Evolutionary conservation across 2,888 invertebrate species (phyloP).

Genomic region (Homarus gammarus): DNA sequence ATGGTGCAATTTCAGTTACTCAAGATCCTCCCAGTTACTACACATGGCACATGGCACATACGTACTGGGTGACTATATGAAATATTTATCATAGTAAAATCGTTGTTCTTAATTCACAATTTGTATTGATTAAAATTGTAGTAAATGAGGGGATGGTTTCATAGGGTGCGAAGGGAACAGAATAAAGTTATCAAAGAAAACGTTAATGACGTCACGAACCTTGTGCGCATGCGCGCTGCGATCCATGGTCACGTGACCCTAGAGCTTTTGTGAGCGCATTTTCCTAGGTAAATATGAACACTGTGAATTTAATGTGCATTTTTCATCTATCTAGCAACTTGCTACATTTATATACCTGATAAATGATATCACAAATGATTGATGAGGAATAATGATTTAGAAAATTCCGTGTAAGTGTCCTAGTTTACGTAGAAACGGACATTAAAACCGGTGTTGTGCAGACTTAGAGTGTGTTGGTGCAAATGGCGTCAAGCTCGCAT

Average conservation of each 20-base stretch:
- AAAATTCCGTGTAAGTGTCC: background rate
- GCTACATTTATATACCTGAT: background rate
- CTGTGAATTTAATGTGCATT: slow-evolving; percentile 49
- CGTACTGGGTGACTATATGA: background rate
- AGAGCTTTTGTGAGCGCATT: slow-evolving; percentile 76
- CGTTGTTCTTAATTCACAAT: background rate
- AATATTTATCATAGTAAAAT: background rate
- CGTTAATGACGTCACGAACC: slow-evolving; percentile 57
- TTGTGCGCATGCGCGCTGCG: slow-evolving; percentile 65
- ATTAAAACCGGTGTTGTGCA: slow-evolving; percentile 61
- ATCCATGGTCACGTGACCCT: slow-evolving; percentile 74
- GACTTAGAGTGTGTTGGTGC: slow-evolving; percentile 35
- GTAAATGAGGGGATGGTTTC: background rate
- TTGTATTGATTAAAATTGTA: background rate
- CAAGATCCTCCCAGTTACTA: no score
- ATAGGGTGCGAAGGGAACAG: background rate
- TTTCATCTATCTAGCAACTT: background rate
- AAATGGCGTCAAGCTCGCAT: slow-evolving; percentile 69
- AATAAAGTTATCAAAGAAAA: slow-evolving; percentile 49
- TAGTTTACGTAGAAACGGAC: slow-evolving; percentile 27
- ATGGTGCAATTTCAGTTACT: no score
- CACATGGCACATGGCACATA: background rate
- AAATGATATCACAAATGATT: slow-evolving; percentile 7
- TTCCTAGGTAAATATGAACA: slow-evolving; percentile 73
- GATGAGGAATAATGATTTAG: background rate